Percentiles rank a stretch among this genome's conserved stretches.
phyloP scores from a whole-genome alignment of 2,113 vertebrate genomes.

The Syngnathus scovelli region DNA sequence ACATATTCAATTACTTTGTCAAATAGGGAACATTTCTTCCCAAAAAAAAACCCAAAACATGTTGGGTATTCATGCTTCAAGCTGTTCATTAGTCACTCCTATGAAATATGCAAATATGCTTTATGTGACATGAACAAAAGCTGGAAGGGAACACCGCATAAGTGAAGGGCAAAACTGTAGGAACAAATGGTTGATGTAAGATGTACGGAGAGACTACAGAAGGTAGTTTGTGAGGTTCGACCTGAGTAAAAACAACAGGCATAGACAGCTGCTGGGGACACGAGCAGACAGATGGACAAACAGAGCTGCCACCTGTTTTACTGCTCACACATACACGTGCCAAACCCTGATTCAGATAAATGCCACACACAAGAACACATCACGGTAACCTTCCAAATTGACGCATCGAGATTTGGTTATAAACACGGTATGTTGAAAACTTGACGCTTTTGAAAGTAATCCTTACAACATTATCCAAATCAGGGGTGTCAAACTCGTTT shows the following conservation, averaged over 20 bases:
- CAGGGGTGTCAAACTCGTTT: too few relatives aligned
- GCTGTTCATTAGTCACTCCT: background rate
- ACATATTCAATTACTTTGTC: too few relatives aligned
- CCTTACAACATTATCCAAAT: background rate
- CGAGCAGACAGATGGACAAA: slow-evolving; percentile 44
- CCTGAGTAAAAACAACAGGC: slow-evolving; percentile 19
- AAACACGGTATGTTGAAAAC: background rate
- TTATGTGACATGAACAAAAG: too few relatives aligned
- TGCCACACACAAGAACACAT: background rate
- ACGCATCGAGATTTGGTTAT: background rate
- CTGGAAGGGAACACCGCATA: background rate
- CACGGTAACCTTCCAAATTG: background rate
- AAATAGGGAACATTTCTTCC: background rate
- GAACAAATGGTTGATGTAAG: background rate
- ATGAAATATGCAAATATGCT: too few relatives aligned
- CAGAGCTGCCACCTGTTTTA: slow-evolving; percentile 40
- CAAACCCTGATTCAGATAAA: background rate
- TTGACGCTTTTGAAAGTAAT: background rate
- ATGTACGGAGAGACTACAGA: background rate
- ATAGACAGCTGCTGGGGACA: slow-evolving; percentile 29
- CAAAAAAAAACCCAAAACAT: background rate
- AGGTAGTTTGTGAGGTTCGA: slow-evolving; percentile 15
- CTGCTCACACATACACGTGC: slow-evolving; percentile 1
- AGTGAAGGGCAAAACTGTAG: background rate
- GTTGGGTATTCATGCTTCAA: background rate